phyloP scores from a whole-genome alignment of 2,113 vertebrate species.

The Rhynchomys soricoides region DNA sequence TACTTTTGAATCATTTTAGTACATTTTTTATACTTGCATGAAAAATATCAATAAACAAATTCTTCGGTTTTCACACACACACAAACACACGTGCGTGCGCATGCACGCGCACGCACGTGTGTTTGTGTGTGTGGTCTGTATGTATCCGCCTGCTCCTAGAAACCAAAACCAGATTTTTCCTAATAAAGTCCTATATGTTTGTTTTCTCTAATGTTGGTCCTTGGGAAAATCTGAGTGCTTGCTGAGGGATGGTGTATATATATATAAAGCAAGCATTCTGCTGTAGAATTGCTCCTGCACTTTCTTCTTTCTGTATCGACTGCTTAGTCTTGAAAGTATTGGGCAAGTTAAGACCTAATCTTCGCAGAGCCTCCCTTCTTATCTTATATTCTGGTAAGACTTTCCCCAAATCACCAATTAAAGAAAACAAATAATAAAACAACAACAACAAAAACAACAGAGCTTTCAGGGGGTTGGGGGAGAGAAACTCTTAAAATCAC shows the following conservation, averaged over 20 bases:
- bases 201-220: background rate
- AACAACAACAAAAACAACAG: background rate
- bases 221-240: background rate
- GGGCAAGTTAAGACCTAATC: background rate
- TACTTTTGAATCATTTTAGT: background rate
- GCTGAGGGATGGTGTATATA: background rate
- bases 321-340: background rate
- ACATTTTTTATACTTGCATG: background rate
- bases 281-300: background rate
- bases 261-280: background rate
- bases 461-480: background rate
- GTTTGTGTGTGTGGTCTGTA: background rate
- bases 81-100: no score
- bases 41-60: constrained; percentile 2
- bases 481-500: background rate
- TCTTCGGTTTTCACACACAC: background rate
- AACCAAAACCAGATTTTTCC: background rate
- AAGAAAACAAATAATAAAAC: background rate
- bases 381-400: background rate
- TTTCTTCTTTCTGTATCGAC: background rate
- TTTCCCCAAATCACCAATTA: background rate
- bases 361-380: background rate
- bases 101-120: no score
- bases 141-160: background rate
- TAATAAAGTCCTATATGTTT: background rate